Evolutionary conservation across 2,888 invertebrate species (phyloP).

Genomic region (Calliphora vomitoria): DNA sequence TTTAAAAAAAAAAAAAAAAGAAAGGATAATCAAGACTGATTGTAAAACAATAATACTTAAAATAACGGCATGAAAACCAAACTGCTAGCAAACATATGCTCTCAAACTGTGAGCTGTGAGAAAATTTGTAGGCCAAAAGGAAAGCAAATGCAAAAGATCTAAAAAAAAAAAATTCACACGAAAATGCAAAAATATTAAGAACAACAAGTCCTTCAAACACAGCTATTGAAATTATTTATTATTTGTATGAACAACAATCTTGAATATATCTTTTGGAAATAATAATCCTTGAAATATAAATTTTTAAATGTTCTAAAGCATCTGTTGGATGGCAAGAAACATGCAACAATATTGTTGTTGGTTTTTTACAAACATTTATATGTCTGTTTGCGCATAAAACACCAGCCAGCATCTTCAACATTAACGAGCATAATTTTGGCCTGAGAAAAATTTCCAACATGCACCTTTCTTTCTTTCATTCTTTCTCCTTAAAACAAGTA

Average conservation of each 20-base stretch:
- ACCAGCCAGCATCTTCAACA: conserved; percentile 31
- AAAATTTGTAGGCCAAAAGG: neutral
- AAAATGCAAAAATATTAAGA: conserved; percentile 28
- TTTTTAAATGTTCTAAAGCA: conserved; percentile 46
- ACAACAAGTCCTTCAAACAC: conserved; percentile 42
- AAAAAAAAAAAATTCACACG: conserved; percentile 18
- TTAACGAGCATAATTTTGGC: neutral
- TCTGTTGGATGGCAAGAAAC: conserved; percentile 33
- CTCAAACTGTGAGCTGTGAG: neutral
- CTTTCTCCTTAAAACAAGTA: neutral
- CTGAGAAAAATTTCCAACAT: conserved; percentile 47
- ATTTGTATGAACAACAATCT: conserved; percentile 6
- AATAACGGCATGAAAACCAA: conserved; percentile 43
- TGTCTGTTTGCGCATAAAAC: neutral
- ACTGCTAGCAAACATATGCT: conserved; percentile 48
- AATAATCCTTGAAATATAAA: conserved; percentile 38
- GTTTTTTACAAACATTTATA: neutral
- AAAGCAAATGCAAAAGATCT: neutral
- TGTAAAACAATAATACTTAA: conserved; percentile 31
- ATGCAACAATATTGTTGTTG: conserved; percentile 49
- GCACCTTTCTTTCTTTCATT: conserved; percentile 51
- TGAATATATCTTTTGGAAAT: conserved; percentile 26
- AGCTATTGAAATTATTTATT: conserved; percentile 18
- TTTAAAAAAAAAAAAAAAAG: conserved; percentile 49
- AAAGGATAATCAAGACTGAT: conserved; percentile 57